These are phyloP conservation scores for Globodera rostochiensis DNA, from an alignment of 1,140 invertebrate species.

Conservation along the genomic window DNA sequence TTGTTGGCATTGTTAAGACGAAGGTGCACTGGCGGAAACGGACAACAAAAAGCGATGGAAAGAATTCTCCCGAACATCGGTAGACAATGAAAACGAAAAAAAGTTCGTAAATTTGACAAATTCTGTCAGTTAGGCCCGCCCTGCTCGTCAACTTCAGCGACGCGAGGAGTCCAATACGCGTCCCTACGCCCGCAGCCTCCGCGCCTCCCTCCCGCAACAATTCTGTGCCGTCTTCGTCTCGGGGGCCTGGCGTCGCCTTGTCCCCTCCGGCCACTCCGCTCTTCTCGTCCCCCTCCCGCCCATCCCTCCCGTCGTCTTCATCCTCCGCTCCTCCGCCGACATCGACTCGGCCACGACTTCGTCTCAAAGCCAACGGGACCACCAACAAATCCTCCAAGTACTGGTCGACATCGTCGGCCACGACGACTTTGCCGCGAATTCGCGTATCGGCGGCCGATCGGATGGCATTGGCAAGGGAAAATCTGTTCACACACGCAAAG, in stretches of 20 bases:
- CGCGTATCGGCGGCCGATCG: not conserved
- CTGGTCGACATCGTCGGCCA: not conserved
- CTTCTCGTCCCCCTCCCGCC: not conserved
- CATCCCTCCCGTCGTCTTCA: not conserved
- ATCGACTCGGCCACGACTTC: not conserved
- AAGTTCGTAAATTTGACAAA: not conserved
- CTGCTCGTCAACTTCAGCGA: not conserved
- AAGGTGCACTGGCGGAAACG: not conserved
- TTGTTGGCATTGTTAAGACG: not conserved
- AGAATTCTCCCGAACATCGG: not conserved
- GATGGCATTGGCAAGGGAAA: not conserved
- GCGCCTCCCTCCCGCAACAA: not conserved
- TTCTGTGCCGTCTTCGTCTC: not conserved
- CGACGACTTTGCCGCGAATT: not conserved
- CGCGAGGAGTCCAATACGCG: not conserved
- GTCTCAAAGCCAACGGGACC: not conserved
- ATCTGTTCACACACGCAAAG: not conserved
- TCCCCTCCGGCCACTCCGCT: not conserved
- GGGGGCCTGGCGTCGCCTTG: not conserved
- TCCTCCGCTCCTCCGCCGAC: not conserved
- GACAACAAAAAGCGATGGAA: constrained; percentile 1
- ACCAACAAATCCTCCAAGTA: not conserved
- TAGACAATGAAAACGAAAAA: not conserved
- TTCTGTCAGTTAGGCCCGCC: not conserved
- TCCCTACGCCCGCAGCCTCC: not conserved